Conservation (phyloP, 2,113 vertebrate species). For the Epinephelus cyanopodus region DNA sequence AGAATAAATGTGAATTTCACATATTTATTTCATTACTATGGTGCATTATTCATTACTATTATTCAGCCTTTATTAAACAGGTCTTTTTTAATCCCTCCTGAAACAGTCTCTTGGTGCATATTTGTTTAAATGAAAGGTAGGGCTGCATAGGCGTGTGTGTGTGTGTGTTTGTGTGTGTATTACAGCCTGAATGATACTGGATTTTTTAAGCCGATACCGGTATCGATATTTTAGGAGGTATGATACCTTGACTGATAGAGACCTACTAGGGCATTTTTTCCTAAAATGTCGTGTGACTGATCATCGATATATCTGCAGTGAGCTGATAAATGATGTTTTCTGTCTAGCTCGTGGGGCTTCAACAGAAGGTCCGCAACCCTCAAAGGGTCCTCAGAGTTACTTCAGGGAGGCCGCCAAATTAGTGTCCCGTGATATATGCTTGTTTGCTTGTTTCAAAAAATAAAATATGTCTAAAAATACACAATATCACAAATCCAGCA, state of each 20-base stretch:
- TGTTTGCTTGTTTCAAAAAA: no score
- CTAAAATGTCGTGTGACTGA: not conserved
- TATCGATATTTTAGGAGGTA: not conserved
- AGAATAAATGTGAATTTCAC: slow-evolving; percentile 4
- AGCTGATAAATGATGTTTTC: not conserved
- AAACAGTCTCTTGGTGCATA: slow-evolving; percentile 83
- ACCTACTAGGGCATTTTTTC: not conserved
- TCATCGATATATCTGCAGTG: not conserved
- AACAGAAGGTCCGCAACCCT: no score
- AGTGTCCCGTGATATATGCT: no score
- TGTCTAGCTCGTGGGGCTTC: not conserved
- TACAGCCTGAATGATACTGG: not conserved
- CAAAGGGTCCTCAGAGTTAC: no score
- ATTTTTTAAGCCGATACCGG: not conserved
- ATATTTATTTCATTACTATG: not conserved
- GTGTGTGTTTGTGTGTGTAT: not conserved
- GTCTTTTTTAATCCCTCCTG: slow-evolving; percentile 90
- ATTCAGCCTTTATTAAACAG: slow-evolving; percentile 88
- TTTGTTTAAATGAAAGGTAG: slow-evolving; percentile 75
- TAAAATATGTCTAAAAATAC: no score
- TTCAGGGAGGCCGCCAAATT: no score
- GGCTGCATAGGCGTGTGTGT: not conserved
- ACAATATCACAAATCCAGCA: no score
- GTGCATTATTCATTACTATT: slow-evolving; percentile 1
- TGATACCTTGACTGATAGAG: no score